Evolutionary conservation across 2,888 invertebrate genomes (phyloP).

Genomic region (Agriopis marginaria): DNA sequence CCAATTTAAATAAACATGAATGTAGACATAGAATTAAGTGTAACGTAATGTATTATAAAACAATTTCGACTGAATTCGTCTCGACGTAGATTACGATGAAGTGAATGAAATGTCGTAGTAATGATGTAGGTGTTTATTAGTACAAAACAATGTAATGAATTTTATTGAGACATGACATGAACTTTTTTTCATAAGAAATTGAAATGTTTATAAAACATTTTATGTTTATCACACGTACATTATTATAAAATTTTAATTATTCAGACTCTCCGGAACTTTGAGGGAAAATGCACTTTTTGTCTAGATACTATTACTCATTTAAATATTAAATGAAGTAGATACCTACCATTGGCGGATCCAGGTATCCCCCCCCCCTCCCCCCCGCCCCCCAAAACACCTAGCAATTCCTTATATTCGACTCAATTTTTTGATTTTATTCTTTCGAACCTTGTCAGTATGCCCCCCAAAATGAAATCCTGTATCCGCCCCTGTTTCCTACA

Average conservation of each 20-base stretch:
- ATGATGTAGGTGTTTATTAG: conserved; percentile 82
- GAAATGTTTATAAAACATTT: conserved; percentile 34
- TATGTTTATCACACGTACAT: conserved; percentile 10
- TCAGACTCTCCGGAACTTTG: conserved; percentile 4
- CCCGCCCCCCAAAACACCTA: too few species aligned
- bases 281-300: conserved; percentile 8
- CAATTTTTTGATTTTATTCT: too few species aligned
- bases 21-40: conserved; percentile 67
- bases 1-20: conserved; percentile 74
- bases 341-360: too few species aligned
- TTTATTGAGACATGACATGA: conserved; percentile 49
- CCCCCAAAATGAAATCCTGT: too few species aligned
- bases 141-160: conserved; percentile 74
- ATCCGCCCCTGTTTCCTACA: too few species aligned
- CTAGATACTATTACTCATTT: conserved; percentile 1
- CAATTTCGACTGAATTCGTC: conserved; percentile 84
- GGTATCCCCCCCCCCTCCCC: too few species aligned
- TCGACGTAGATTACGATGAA: conserved; percentile 81
- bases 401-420: too few species aligned
- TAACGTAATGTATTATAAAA: conserved; percentile 78
- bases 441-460: too few species aligned
- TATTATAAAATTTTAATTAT: neutral
- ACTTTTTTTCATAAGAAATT: conserved; percentile 23
- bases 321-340: neutral
- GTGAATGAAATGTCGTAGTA: conserved; percentile 77